phyloP scores from a whole-genome alignment of 2,888 invertebrate genomes.

The Punctoribates punctum region DNA sequence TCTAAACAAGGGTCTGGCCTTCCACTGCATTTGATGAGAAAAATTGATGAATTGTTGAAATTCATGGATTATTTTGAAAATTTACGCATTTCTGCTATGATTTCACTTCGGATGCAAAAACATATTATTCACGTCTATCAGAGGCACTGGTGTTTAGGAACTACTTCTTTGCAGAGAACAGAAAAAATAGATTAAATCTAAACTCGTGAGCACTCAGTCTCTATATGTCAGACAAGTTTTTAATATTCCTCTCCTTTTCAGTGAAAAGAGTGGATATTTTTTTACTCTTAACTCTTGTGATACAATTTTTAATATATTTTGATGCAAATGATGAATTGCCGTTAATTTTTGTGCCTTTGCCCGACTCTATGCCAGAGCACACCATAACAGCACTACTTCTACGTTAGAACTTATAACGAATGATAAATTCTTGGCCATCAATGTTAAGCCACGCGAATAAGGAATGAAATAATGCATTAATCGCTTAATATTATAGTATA shows the following conservation, averaged over 20 bases:
- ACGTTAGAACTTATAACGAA: not conserved
- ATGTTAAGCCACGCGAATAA: conserved; percentile 28
- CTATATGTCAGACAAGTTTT: not conserved
- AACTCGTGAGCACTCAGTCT: not conserved
- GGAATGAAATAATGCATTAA: conserved; percentile 33
- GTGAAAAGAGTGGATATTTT: not conserved
- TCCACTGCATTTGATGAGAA: too few species aligned
- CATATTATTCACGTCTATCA: too few species aligned
- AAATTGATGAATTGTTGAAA: too few species aligned
- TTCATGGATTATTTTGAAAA: too few species aligned
- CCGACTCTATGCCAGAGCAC: not conserved
- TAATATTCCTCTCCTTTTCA: not conserved
- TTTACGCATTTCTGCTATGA: too few species aligned
- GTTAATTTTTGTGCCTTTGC: not conserved
- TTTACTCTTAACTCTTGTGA: too few species aligned
- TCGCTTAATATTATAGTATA: conserved; percentile 14
- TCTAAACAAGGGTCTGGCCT: too few species aligned
- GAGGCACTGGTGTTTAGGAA: too few species aligned
- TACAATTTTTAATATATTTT: conserved; percentile 6
- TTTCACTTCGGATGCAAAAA: too few species aligned
- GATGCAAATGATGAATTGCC: not conserved
- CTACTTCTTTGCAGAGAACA: too few species aligned
- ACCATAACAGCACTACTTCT: not conserved
- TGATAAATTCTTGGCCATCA: conserved; percentile 28
- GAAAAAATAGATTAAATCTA: not conserved